phyloP scores from a whole-genome alignment of 2,113 vertebrate species.

The Cynoglossus semilaevis region DNA sequence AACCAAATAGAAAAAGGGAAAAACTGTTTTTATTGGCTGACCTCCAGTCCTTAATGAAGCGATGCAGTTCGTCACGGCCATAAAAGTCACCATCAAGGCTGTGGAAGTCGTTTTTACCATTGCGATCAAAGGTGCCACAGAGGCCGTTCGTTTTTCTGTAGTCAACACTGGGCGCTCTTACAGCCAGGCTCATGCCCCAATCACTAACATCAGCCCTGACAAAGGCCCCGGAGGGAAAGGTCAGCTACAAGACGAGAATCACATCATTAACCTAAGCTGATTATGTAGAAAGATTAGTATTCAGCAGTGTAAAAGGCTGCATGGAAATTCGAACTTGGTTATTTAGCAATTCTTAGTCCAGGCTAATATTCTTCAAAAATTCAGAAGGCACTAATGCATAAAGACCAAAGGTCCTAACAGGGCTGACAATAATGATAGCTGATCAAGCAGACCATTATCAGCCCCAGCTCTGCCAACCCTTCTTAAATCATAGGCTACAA shows the following conservation, averaged over 20 bases:
- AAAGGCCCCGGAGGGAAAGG: constrained; percentile 80
- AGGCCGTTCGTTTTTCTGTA: constrained; percentile 76
- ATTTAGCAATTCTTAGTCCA: too few relatives aligned
- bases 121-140: constrained; percentile 76
- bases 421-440: too few relatives aligned
- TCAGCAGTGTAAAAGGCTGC: too few relatives aligned
- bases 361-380: too few relatives aligned
- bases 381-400: not conserved
- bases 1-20: not conserved
- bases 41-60: constrained; percentile 78
- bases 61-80: constrained; percentile 40
- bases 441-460: too few relatives aligned
- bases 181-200: constrained; percentile 78
- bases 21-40: constrained; percentile 28
- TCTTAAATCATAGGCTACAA: too few relatives aligned
- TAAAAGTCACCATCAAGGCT: constrained; percentile 35
- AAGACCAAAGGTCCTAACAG: too few relatives aligned
- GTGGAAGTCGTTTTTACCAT: constrained; percentile 74
- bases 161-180: constrained; percentile 68
- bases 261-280: constrained; percentile 23
- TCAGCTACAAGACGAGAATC: constrained; percentile 61
- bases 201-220: constrained; percentile 71
- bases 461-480: too few relatives aligned
- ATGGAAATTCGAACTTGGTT: too few relatives aligned
- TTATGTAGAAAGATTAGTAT: not conserved